Evolutionary conservation across 2,113 vertebrate genomes (phyloP), one percentile per base, ranked within the genome.

Genomic region (Halcyon senegalensis): DNA sequence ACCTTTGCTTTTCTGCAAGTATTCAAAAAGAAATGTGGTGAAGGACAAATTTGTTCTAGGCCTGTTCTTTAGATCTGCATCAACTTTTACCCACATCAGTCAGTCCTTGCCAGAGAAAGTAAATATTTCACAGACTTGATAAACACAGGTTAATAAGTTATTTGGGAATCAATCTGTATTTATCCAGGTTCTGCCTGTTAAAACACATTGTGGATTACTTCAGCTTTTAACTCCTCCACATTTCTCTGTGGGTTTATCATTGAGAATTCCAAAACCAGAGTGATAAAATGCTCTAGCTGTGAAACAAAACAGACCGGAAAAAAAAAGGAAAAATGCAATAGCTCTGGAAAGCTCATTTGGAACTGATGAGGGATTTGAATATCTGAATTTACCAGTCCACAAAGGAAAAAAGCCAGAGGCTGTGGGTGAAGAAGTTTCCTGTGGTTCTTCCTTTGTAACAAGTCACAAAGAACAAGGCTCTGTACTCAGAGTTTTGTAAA

Each of bases 301-400:
- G 92, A 93, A 95, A 31, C 21, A 58, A 86, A 92, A 78, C 17
- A 73, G 31, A 64, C 11, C 20, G 17, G 9, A 39, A 91, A 35
- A 35, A 35, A 35, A 87, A 81, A 92, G 50, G 16, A 16, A 78
- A 75, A 85, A 75, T 7, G 8, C 3, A 39, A 30, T 28, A 50
- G 13, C 28, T 86, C 8, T 43, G 35, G 60, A 89, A 93, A 83
- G 3, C 14, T 84, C 62, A 41, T 86, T 86, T 93, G 39, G 80
- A 77, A 87, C 93, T 82, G 84, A 73, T 75, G 73, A 89, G 27
- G 18, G 28, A 87, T 96, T 87, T 95, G 50, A 91, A 74, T 91
- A 63, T 80, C 59, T 93, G 91, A 76, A 64, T 89, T 94, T 85
- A 8, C 59, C 89, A 94, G 62, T 72, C 35, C 55, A 87, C 78